phyloP scores from a whole-genome alignment of 2,113 vertebrate species.

The Eidolon helvum region DNA sequence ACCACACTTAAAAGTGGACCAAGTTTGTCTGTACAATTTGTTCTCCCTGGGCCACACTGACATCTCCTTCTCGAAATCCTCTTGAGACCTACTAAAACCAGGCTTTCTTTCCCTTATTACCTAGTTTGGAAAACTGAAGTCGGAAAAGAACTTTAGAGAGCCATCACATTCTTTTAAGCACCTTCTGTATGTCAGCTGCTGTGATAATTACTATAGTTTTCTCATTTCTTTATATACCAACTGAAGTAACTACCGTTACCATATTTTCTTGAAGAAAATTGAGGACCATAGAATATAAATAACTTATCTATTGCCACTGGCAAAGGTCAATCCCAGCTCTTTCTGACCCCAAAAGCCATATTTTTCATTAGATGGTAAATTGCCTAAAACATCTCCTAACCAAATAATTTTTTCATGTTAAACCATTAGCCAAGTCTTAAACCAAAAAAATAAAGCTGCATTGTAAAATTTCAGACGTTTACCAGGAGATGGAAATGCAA shows the following conservation, averaged over 20 bases:
- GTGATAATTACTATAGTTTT: neutral
- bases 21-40: neutral
- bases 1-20: neutral
- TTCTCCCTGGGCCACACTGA: neutral
- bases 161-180: neutral
- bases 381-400: neutral
- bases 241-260: neutral
- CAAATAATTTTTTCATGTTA: neutral
- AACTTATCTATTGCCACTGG: neutral
- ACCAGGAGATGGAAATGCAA: neutral
- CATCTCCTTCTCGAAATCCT: neutral
- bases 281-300: neutral
- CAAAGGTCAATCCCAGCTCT: neutral
- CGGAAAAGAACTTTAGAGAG: neutral
- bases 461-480: neutral
- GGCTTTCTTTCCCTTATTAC: neutral
- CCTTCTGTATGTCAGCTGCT: neutral
- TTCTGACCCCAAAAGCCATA: neutral
- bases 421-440: neutral
- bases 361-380: neutral
- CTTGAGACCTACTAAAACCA: neutral
- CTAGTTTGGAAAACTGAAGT: neutral
- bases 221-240: neutral
- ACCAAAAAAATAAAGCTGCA: neutral
- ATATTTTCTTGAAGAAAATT: neutral